Base-by-base conservation (phyloP, 2,113 vertebrate species). In the Candoia aspera region DNA sequence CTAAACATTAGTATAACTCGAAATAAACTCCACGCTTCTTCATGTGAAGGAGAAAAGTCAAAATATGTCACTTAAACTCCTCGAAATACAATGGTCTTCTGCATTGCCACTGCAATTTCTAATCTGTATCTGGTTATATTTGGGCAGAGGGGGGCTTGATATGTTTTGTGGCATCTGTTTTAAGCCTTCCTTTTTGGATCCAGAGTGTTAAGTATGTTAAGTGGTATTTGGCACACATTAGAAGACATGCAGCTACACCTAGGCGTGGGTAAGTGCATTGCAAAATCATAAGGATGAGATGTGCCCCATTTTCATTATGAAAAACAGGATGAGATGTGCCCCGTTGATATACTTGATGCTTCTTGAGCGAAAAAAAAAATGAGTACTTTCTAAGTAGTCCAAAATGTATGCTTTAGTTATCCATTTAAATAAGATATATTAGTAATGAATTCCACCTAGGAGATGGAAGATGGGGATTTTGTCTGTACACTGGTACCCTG, bases 151-250 rank as follows among this genome's bases (percentile, higher is more conserved):
- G 19, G 24, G 10, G 46, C 57, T 58, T 83, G n/a, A 79, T 46
- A 84, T 88, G 8, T 55, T 93, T 26, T 92, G 90, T 90, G 88
- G 93, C 42, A 59, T 94, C 84, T 93, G 79, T 15, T 91, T 86
- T 90, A 94, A 89, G 60, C 60, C 23, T 4, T 84, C 93, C 90
- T 94, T 92, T 93, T 90, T 93, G 85, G 86, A 54, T 83, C 64
- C 83, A 91, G 84, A 88, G 88, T 53, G 83, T 90, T 15, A 88
- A 83, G 57, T 94, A 91, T 42, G 26, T 86, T 19, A 89, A 92
- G 15, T 23, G 91, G 33, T 17, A 57, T 13, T 42, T 42, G 0
- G 93, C 64, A n/a, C 24, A 42, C 17, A 13, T 91, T 58, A 17
- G 24, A 91, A 21, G 49, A 68, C 53, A 13, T 54, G 3, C 60